phyloP scores from a whole-genome alignment of 2,888 invertebrate genomes.

The Labia minor region DNA sequence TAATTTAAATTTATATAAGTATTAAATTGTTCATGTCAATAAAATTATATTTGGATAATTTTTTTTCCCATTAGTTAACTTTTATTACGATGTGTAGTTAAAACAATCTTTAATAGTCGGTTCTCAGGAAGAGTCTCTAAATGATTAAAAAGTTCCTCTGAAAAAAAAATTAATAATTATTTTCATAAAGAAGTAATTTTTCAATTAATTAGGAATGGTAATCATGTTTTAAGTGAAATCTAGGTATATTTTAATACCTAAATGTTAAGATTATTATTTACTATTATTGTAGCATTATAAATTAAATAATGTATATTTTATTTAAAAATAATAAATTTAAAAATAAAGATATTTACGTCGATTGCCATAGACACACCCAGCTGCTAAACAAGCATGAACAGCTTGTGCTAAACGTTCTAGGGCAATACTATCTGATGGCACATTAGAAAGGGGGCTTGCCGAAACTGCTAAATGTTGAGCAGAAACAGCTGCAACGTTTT shows the following conservation, averaged over 20 bases:
- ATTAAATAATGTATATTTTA: no score
- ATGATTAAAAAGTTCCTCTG: conserved; percentile 45
- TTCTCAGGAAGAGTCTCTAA: conserved; percentile 54
- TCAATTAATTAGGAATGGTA: no score
- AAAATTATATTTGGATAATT: no score
- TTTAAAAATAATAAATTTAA: no score
- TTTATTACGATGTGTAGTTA: conserved; percentile 45
- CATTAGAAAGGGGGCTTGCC: conserved; percentile 38
- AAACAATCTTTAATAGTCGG: conserved; percentile 51
- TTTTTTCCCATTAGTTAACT: conserved; percentile 3
- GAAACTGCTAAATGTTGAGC: conserved; percentile 49
- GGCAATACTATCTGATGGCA: conserved; percentile 42
- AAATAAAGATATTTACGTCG: conserved; percentile 44
- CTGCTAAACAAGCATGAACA: conserved; percentile 66
- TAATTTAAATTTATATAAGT: no score
- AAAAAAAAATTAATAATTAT: conserved; percentile 24
- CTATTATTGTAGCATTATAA: no score
- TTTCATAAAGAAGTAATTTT: no score
- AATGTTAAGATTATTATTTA: no score
- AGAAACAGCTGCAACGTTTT: conserved; percentile 37
- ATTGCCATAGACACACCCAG: conserved; percentile 70
- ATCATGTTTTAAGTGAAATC: no score
- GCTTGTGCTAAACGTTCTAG: conserved; percentile 75
- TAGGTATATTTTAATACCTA: no score
- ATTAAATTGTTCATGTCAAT: no score